Evolutionary conservation across 2,888 invertebrate genomes (phyloP).

Genomic region (Eretmocerus hayati): DNA sequence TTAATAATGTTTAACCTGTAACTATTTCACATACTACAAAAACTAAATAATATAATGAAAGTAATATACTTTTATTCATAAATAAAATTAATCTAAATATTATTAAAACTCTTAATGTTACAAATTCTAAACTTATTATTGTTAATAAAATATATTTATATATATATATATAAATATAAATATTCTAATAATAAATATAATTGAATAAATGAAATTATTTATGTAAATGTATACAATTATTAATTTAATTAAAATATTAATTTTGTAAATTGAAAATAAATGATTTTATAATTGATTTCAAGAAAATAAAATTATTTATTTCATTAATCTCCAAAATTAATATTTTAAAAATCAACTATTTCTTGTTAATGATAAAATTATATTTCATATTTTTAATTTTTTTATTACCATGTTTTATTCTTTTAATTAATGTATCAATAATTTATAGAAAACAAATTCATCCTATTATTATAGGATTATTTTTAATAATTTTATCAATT

Average conservation of each 20-base stretch:
- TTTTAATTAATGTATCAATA: constrained; percentile 52
- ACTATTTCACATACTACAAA: constrained; percentile 61
- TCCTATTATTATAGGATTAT: constrained; percentile 52
- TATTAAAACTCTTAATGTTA: constrained; percentile 53
- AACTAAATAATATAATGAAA: constrained; percentile 54
- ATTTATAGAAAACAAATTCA: constrained; percentile 47
- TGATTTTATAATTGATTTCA: constrained; percentile 55
- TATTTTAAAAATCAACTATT: constrained; percentile 61
- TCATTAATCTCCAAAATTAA: constrained; percentile 66
- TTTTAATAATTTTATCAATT: constrained; percentile 52
- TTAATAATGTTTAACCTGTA: constrained; percentile 58
- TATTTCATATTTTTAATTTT: constrained; percentile 55
- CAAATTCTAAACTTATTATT: constrained; percentile 57
- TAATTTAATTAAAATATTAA: constrained; percentile 62
- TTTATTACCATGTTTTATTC: constrained; percentile 48
- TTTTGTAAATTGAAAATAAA: constrained; percentile 63
- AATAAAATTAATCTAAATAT: constrained; percentile 42
- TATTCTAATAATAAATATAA: constrained; percentile 50
- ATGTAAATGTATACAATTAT: constrained; percentile 46
- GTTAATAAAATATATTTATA: constrained; percentile 36
- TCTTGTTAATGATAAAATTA: constrained; percentile 51
- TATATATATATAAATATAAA: constrained; percentile 50
- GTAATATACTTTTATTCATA: constrained; percentile 49
- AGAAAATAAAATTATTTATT: constrained; percentile 52
- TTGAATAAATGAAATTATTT: constrained; percentile 47